Conservation (phyloP, 1,140 invertebrate species). For the Ceratina japonica region DNA sequence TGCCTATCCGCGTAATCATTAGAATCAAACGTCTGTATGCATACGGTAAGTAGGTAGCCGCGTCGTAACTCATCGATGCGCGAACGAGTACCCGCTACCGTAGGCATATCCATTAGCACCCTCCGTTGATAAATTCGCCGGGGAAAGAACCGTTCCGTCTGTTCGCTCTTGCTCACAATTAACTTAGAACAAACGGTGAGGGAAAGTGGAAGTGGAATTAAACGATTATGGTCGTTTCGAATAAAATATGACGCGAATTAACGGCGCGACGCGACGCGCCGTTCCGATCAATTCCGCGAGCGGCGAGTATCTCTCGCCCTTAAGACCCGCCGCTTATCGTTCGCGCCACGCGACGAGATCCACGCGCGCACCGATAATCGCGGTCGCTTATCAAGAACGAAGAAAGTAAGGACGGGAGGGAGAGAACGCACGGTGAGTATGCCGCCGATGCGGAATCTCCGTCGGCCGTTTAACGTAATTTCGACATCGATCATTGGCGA, state of each 20-base stretch:
- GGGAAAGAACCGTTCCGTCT: neutral
- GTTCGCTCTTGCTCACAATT: neutral
- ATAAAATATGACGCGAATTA: too few relatives aligned
- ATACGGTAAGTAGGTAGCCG: neutral
- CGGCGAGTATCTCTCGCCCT: too few relatives aligned
- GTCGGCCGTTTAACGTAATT: conserved; percentile 62
- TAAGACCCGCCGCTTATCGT: too few relatives aligned
- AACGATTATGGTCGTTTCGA: too few relatives aligned
- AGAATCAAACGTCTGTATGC: conserved; percentile 1
- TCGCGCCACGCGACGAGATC: too few relatives aligned
- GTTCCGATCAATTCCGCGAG: too few relatives aligned
- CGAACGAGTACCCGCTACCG: conserved; percentile 35
- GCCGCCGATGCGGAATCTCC: neutral
- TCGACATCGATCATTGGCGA: conserved; percentile 68
- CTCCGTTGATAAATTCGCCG: conserved; percentile 25
- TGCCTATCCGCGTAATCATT: too few relatives aligned
- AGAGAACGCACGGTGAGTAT: conserved; percentile 14
- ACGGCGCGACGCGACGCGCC: too few relatives aligned
- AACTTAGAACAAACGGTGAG: too few relatives aligned
- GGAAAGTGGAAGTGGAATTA: too few relatives aligned
- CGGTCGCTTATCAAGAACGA: too few relatives aligned
- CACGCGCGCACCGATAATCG: too few relatives aligned
- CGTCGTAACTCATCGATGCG: conserved; percentile 32
- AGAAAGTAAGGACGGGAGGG: neutral
- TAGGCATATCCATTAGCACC: conserved; percentile 26